These are phyloP conservation scores for Trilocha varians DNA, from an alignment of 2,888 invertebrate species.

Conservation along the genomic window DNA sequence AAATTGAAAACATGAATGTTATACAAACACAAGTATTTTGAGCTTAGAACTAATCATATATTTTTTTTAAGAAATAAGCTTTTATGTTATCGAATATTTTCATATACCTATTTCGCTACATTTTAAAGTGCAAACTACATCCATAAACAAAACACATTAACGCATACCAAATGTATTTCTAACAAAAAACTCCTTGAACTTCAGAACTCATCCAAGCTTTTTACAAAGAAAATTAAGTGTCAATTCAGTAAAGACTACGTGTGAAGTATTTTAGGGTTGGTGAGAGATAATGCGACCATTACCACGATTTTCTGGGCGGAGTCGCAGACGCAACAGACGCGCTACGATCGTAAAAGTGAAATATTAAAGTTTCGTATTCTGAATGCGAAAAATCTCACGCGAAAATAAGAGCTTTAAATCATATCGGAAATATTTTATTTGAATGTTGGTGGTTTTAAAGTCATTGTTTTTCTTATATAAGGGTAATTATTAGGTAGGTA, in stretches of 20 bases:
- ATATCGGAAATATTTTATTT: slow-evolving; percentile 25
- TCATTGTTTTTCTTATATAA: no score
- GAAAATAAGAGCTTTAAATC: slow-evolving; percentile 42
- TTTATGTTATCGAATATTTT: no score
- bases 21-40: no score
- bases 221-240: neutral
- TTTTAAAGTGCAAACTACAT: no score
- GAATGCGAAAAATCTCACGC: slow-evolving; percentile 60
- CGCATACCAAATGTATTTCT: no score
- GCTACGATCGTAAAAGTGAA: slow-evolving; percentile 65
- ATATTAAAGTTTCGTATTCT: slow-evolving; percentile 60
- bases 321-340: slow-evolving; percentile 60
- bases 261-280: slow-evolving; percentile 16
- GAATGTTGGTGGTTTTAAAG: slow-evolving; percentile 10
- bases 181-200: no score
- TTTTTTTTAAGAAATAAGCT: no score
- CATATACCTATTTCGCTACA: no score
- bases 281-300: slow-evolving; percentile 55
- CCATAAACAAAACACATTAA: no score
- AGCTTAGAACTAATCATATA: no score
- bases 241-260: neutral
- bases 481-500: no score
- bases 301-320: slow-evolving; percentile 52
- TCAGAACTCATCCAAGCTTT: neutral
- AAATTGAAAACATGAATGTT: no score